Evolutionary conservation across 2,797 vertebrate species (phyloP), one percentile per base, ranked within the genome.

Genomic region (Falco columbarius): DNA sequence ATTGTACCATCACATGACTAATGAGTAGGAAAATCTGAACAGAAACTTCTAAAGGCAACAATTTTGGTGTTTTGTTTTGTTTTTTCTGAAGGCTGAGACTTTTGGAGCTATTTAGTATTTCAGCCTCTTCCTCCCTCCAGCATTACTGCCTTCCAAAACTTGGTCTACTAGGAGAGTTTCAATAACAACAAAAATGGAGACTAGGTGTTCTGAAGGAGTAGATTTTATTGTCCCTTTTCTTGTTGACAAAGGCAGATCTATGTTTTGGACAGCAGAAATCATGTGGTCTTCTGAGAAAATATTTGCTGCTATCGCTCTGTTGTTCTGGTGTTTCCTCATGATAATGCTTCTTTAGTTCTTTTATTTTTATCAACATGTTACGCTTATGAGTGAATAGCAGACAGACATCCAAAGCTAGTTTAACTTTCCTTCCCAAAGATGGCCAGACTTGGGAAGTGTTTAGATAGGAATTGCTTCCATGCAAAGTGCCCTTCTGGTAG

Each of bases 21-120:
- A 85, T 73, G 59, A 79, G 34, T 55, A 80, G 91, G 94, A 95
- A 95, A 92, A 92, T 94, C 59, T 93, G 92, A 92, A 58, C 51
- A 89, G 71, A 71, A 91, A 70, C 20, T 65, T 86, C 3, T 18
- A 46, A 73, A 93, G 27, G 14, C 61, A 70, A 16, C 9, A 38
- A 0, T 22, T 95, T 81, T 81, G 36, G 36, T 61, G 30, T 62
- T 59, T 17, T 75, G 13, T 40, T 40, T 40, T 40, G 12, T 75
- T 27, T 18, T 74, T 84, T 65, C 23, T 55, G 54, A 29, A 54
- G 34, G 7, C 40, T 51, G 34, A 38, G 10, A 59, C 34, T 67
- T 89, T 56, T 74, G 15, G 44, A 92, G 12, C 32, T 40, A 3
- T 46, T 10, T 73, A 72, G 12, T 65, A 70, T 54, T 81, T 86